These are phyloP conservation scores for Sebastes ruberrimus DNA, from an alignment of 2,797 vertebrate genomes.

Conservation along the genomic window DNA sequence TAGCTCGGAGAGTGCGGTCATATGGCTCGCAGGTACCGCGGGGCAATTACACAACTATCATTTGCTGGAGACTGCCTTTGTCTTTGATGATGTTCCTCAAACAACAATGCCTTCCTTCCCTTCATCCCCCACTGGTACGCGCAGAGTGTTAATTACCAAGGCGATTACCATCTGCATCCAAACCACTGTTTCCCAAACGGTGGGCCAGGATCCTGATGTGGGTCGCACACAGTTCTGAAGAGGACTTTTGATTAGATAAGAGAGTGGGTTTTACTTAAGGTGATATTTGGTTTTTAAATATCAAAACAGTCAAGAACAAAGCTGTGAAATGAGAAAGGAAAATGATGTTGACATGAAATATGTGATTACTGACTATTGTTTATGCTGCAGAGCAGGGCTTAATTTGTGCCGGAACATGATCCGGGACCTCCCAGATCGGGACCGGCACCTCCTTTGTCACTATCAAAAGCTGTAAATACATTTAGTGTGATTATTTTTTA, in stretches of 20 bases:
- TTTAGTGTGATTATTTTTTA: no score
- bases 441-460: no score
- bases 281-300: neutral
- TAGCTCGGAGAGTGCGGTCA: slow-evolving; percentile 70
- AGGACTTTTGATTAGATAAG: slow-evolving; percentile 18
- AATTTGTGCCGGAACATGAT: no score
- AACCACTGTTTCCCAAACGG: slow-evolving; percentile 40
- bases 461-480: no score
- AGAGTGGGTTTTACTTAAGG: neutral
- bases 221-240: slow-evolving; percentile 28
- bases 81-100: slow-evolving; percentile 80
- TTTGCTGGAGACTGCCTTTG: slow-evolving; percentile 77
- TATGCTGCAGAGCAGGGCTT: neutral
- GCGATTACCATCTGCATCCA: slow-evolving; percentile 77
- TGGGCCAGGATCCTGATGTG: slow-evolving; percentile 52
- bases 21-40: slow-evolving; percentile 65
- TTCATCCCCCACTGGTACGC: slow-evolving; percentile 59
- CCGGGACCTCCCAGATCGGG: no score
- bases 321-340: neutral
- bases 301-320: neutral
- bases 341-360: neutral
- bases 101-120: slow-evolving; percentile 74
- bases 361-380: neutral
- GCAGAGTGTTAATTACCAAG: slow-evolving; percentile 77
- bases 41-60: slow-evolving; percentile 80